Base-by-base conservation (phyloP, 2,113 vertebrate genomes). In the Syrrhaptes paradoxus region DNA sequence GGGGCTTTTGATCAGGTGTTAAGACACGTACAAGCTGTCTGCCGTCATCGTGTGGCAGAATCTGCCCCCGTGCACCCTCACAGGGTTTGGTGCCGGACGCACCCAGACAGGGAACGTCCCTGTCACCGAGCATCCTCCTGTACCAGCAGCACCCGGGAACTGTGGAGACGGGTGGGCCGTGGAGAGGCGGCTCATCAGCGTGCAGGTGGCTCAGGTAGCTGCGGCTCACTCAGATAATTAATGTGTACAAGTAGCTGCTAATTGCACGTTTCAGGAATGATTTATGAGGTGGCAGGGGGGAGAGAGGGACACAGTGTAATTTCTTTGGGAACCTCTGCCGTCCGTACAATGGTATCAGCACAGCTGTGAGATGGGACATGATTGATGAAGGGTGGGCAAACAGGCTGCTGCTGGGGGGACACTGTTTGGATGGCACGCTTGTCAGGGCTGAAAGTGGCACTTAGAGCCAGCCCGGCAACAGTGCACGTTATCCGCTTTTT, bases 201-300 rank as follows among this genome's bases (percentile, higher is more conserved):
- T 98, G 98, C 98, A 97, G 98, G 98, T 98, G 98, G 97, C 96
- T 96, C 76, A 96, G 98, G 98, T 98, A 98, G 98, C 98, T 98
- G 98, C 98, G 98, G 97, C 98, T 98, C 98, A 97, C 97, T 91
- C 79, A 98, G 97, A 98, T 98, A 98, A 99, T 99, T 98, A 99
- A 99, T 98, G 98, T 98, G 98, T 98, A 99, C 98, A 98, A 98
- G 97, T 95, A 97, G 96, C 98, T 98, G 97, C 98, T 99, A 98
- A 99, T 99, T 99, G 98, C 98, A 98, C 97, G 67, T 98, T 98
- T 98, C 98, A 98, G 96, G 98, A 98, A 99, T 99, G 99, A 99
- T 98, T 99, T 98, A 99, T 99, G 98, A 98, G 97, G 97, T 96
- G 97, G 97, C 96, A 92, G 97, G 96, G 96, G 95, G 93, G 94